phyloP scores from a whole-genome alignment of 2,888 invertebrate species.

The Anagyrus pseudococci region DNA sequence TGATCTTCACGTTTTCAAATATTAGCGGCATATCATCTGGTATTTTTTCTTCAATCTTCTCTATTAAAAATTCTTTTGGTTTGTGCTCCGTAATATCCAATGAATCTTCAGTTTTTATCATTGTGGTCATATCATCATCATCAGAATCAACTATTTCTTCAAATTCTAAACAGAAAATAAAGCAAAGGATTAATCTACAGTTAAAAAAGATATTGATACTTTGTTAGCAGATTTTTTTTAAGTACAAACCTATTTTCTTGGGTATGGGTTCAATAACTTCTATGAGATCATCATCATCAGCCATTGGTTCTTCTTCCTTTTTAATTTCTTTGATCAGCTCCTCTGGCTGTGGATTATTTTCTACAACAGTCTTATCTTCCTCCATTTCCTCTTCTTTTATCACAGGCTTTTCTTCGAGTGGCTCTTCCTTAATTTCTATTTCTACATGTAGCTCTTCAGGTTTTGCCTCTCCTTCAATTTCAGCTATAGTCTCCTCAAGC shows the following conservation, averaged over 20 bases:
- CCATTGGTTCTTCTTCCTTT: slow-evolving; percentile 52
- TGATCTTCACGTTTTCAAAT: slow-evolving; percentile 44
- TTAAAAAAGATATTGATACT: not conserved
- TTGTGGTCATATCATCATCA: slow-evolving; percentile 30
- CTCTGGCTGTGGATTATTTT: not conserved
- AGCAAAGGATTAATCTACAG: not conserved
- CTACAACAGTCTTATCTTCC: slow-evolving; percentile 52
- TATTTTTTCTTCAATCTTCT: slow-evolving; percentile 28
- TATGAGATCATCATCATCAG: slow-evolving; percentile 45
- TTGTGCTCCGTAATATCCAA: no score
- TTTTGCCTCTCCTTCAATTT: slow-evolving; percentile 46
- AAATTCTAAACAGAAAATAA: slow-evolving; percentile 19
- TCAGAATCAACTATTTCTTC: slow-evolving; percentile 36
- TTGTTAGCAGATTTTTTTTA: not conserved
- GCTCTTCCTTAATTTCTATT: slow-evolving; percentile 47
- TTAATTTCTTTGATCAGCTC: slow-evolving; percentile 55
- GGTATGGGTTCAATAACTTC: slow-evolving; percentile 38
- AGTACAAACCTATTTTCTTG: slow-evolving; percentile 26
- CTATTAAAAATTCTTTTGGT: no score
- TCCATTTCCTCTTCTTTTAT: slow-evolving; percentile 59
- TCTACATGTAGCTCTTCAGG: slow-evolving; percentile 8
- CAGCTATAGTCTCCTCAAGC: slow-evolving; percentile 47
- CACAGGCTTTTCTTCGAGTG: slow-evolving; percentile 53
- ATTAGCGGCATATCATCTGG: slow-evolving; percentile 34
- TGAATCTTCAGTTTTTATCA: no score